Base-by-base conservation (phyloP, 2,888 invertebrate species). In the Myopa testacea region DNA sequence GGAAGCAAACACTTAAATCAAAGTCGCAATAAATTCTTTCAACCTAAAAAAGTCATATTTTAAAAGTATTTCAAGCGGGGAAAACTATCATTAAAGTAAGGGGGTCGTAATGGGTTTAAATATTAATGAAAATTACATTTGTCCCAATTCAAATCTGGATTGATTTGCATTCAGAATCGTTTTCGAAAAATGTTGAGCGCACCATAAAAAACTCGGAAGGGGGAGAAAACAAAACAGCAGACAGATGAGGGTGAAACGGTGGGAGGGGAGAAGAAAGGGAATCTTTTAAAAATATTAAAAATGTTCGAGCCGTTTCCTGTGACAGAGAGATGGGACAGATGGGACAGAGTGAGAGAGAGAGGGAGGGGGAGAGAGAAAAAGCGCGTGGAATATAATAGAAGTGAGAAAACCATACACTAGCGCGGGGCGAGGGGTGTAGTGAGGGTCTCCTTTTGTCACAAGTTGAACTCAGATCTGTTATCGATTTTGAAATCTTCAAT, bases 141-240 rank as follows among this genome's bases (percentile, higher is more conserved):
- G 62, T 45, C 19, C 74, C 50, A 55, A 58, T 60, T 68, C 60
- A 62, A 67, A 77, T 67, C 68, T 10, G 6, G 40, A 34, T 60
- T 72, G 77, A 77, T 77, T 77, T 77, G 65, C 72, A 68, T 45
- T 78, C 78, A 78, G 86, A 86, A 84, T 84, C 85, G 86, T 82
- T 86, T 85, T 85, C 83, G 85, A 86, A 85, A 86, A 83, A 85
- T 81, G 81, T 84, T 80, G 79, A 80, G 82, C 83, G 76, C 81
- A 78, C 77, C 63, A 50, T 55, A 68, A 76, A 70, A 50, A 34
- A 19, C 6, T n/a, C 58, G 16, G 58, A 6, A 12, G 6, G 19
- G 62, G 1, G 38, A 55, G 67, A 14, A 19, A 16, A 37, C 58
- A 45, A 58, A 58, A 75, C 6, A 12, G 26, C 55, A 16, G 67